Conservation (phyloP, 2,888 invertebrate species). For the Cataglyphis livida region DNA sequence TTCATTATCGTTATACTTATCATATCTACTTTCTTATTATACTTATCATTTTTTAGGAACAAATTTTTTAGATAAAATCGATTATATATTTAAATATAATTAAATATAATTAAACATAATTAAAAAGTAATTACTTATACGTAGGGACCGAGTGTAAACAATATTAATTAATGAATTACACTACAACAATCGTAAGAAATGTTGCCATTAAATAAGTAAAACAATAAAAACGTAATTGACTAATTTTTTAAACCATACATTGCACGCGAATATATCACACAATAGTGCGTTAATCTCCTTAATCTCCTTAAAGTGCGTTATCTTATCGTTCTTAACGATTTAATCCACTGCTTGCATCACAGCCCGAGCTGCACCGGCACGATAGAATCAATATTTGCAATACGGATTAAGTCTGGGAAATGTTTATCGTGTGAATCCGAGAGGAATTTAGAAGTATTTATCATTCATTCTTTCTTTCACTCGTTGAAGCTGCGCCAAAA, state of each 20-base stretch:
- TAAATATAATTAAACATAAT: background rate
- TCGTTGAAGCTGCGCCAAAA: background rate
- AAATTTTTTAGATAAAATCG: background rate
- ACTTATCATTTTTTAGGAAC: background rate
- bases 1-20: background rate
- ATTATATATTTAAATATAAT: background rate
- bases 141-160: background rate
- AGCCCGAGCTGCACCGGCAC: constrained; percentile 40
- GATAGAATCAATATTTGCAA: constrained; percentile 66
- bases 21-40: background rate
- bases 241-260: background rate
- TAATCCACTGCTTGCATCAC: constrained; percentile 32
- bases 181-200: background rate
- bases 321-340: constrained; percentile 64
- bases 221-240: background rate
- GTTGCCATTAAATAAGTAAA: background rate
- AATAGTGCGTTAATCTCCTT: constrained; percentile 33
- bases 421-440: constrained; percentile 50
- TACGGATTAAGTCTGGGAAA: constrained; percentile 54
- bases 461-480: constrained; percentile 10
- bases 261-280: background rate
- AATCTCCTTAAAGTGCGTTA: constrained; percentile 54
- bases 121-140: background rate
- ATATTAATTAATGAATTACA: background rate
- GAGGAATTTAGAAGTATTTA: constrained; percentile 34